A percentile compares a stretch with the other conserved stretches of the same genome.
phyloP scores from a whole-genome alignment of 2,888 invertebrate species.

The Chloroclysta siterata region DNA sequence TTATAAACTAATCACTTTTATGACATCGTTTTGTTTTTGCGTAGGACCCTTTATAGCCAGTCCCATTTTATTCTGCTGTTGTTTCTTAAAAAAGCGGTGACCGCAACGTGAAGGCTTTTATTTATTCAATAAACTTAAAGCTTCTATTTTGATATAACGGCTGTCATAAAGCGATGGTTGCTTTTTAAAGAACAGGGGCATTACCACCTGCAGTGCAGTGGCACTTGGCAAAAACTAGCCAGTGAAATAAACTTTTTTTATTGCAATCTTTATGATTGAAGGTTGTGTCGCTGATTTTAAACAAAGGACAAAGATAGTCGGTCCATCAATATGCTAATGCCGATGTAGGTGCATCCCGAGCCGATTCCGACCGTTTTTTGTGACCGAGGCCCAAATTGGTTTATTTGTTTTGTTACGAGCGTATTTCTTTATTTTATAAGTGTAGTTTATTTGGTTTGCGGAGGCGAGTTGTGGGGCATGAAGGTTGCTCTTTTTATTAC shows the following conservation, averaged over 20 bases:
- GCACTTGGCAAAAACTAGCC: conserved; percentile 64
- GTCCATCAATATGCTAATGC: conserved; percentile 83
- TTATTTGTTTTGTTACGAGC: conserved; percentile 81
- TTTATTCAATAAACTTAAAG: neutral
- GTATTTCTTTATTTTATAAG: conserved; percentile 64
- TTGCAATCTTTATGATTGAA: conserved; percentile 79
- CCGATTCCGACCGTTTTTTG: conserved; percentile 70
- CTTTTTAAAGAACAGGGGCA: conserved; percentile 12
- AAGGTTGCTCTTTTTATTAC: conserved; percentile 47
- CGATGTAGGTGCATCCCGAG: conserved; percentile 59
- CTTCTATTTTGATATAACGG: neutral
- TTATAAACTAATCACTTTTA: conserved; percentile 38
- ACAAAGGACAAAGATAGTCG: conserved; percentile 79
- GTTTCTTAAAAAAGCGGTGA: conserved; percentile 4
- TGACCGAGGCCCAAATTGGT: conserved; percentile 71
- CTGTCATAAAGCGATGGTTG: neutral
- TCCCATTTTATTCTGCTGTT: conserved; percentile 49
- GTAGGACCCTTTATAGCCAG: conserved; percentile 27
- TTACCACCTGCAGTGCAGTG: conserved; percentile 75
- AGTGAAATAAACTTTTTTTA: conserved; percentile 72
- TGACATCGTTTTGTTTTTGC: conserved; percentile 43
- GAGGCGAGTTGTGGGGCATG: conserved; percentile 57
- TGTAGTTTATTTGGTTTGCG: conserved; percentile 74
- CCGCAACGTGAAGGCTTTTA: neutral
- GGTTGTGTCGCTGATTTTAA: conserved; percentile 82